Evolutionary conservation across 2,888 invertebrate species (phyloP), one percentile per base, ranked within the genome.

Genomic region (Candidula unifasciata): DNA sequence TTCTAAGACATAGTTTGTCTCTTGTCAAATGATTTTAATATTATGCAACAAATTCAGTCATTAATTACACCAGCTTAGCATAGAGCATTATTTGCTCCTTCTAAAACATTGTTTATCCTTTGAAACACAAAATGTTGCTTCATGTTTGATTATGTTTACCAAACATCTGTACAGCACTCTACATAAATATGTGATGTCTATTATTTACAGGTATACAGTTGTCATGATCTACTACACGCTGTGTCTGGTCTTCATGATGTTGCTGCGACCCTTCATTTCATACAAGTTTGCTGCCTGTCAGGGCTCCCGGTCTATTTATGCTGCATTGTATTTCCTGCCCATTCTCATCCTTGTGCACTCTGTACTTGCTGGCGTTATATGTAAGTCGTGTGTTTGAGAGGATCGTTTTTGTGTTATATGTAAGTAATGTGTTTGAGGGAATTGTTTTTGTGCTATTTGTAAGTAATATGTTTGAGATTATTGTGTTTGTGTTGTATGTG

Each of bases 321-420:
- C 97, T 80, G 98, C 98, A 0, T 95, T 99, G 87, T 99, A 99
- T 93, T 98, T 98, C 92, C 96, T 98, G 89, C 99, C 99, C 0
- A 95, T 97, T 88, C 94, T 99, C 33, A 96, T 97, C 1, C 95
- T 98, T 0, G 94, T 96, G 57, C 98, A 99, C 92, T 97, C 98
- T 2, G 95, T 97, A 33, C 96, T 97, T 85, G 98, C 97, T 86
- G 99, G 99, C 77, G 94, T 99, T 80, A 96, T 99, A 91, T 98
- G 98, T 94, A 91, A 94, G 93, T 92, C 30, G 24, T 60, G 21
- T 60, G n/a, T 37, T 71, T 37, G 18, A 71, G n/a, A 71, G 24
- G 24, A 37, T 21, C 18, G 5, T 71, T 21, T 71, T 86, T 98
- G 99, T 77, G 94, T 98, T 80, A 96, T 99, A 91, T 44, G 44